Evolutionary conservation across 2,113 vertebrate species (phyloP).

Genomic region (Benitochromis conjunctus): DNA sequence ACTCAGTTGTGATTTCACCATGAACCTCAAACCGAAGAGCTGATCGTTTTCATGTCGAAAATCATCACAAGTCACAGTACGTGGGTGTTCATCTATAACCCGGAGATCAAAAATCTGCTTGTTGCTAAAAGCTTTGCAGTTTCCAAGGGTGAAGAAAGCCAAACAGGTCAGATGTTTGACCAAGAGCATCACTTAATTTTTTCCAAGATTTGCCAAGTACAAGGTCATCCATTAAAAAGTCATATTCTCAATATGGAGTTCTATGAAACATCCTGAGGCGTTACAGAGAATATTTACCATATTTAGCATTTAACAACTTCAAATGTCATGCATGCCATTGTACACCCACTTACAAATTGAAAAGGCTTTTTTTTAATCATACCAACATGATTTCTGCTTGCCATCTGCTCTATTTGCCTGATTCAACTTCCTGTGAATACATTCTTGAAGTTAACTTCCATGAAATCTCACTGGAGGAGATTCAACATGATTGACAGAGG

Average conservation of each 20-base stretch:
- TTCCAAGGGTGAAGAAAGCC: neutral
- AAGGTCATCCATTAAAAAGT: neutral
- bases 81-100: neutral
- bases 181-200: neutral
- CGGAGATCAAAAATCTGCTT: neutral
- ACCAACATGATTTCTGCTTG: neutral
- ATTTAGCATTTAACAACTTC: neutral
- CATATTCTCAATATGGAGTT: neutral
- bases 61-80: neutral
- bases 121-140: neutral
- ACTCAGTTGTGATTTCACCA: neutral
- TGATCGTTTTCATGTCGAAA: neutral
- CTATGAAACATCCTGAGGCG: neutral
- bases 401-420: neutral
- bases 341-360: neutral
- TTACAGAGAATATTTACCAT: neutral
- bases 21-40: neutral
- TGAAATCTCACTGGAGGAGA: neutral
- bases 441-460: neutral
- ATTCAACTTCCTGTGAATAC: neutral
- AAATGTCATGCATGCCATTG: neutral
- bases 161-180: neutral
- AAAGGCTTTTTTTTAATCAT: neutral
- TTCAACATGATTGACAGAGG: neutral
- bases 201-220: neutral